Percentiles rank a stretch among this genome's conserved stretches.
Evolutionary conservation across 2,888 invertebrate genomes (phyloP).

Genomic region (Drosophila anomalata): DNA sequence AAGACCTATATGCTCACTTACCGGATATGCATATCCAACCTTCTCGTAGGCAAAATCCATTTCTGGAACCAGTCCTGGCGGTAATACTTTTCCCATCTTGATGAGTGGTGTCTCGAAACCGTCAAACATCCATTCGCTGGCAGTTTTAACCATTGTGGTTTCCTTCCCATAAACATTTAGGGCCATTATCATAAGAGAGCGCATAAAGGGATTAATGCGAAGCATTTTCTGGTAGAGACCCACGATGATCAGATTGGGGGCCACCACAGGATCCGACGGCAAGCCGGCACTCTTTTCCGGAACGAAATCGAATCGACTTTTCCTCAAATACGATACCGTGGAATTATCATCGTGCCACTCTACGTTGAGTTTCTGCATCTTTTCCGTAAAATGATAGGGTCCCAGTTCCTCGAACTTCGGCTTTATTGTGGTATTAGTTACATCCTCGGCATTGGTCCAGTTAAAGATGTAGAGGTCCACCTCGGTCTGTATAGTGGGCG

Average conservation of each 20-base stretch:
- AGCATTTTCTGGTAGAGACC: constrained; percentile 60
- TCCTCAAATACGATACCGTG: constrained; percentile 89
- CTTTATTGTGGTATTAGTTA: constrained; percentile 85
- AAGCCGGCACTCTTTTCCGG: constrained; percentile 55
- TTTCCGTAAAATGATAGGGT: constrained; percentile 88
- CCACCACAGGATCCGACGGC: constrained; percentile 59
- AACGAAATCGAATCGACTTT: constrained; percentile 88
- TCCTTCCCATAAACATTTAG: constrained; percentile 85
- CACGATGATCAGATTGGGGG: constrained; percentile 66
- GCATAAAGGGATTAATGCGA: constrained; percentile 63
- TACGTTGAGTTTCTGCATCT: constrained; percentile 88
- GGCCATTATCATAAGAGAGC: constrained; percentile 85
- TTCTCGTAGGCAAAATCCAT: constrained; percentile 88
- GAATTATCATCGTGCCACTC: constrained; percentile 88
- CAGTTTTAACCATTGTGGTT: constrained; percentile 86
- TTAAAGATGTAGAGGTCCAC: constrained; percentile 89
- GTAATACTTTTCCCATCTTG: constrained; percentile 84
- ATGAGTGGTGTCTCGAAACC: constrained; percentile 91
- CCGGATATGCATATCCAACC: constrained; percentile 93
- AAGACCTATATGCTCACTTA: constrained; percentile 68
- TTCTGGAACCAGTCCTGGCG: constrained; percentile 85
- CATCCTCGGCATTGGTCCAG: constrained; percentile 90
- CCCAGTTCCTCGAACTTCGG: constrained; percentile 86
- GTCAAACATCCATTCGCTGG: constrained; percentile 89
- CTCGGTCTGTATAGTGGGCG: constrained; percentile 86